A percentile compares a stretch with the other conserved stretches of the same genome.
These are phyloP conservation scores for Ecliptopera silaceata DNA, from an alignment of 2,888 invertebrate genomes.

Conservation along the genomic window DNA sequence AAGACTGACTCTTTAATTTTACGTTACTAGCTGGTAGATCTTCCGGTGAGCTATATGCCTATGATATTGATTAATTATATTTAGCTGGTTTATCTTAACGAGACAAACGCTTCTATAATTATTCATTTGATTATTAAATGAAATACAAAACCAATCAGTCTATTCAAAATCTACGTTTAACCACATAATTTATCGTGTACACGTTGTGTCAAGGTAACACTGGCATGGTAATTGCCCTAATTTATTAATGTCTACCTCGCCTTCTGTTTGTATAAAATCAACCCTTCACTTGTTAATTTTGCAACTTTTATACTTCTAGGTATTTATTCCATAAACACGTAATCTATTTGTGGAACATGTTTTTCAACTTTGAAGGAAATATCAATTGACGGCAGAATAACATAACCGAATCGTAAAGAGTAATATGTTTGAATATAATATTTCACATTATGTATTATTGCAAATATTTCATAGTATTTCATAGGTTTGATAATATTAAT, in stretches of 20 bases:
- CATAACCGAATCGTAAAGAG: background rate
- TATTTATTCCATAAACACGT: constrained; percentile 34
- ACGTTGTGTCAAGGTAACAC: constrained; percentile 56
- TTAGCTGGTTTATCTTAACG: too few relatives aligned
- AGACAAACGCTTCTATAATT: too few relatives aligned
- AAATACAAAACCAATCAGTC: background rate
- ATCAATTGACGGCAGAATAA: background rate
- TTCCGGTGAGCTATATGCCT: too few relatives aligned
- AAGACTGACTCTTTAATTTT: too few relatives aligned
- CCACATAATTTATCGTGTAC: constrained; percentile 35
- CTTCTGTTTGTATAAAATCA: constrained; percentile 47
- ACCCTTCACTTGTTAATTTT: constrained; percentile 51
- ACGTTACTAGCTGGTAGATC: too few relatives aligned
- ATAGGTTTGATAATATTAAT: too few relatives aligned
- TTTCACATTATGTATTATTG: background rate
- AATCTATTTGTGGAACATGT: constrained; percentile 8
- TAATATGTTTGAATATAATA: too few relatives aligned
- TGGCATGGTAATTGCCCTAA: constrained; percentile 64
- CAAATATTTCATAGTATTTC: too few relatives aligned
- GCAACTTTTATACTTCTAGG: constrained; percentile 20
- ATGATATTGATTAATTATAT: too few relatives aligned
- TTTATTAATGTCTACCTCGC: constrained; percentile 59
- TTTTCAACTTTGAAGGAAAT: background rate
- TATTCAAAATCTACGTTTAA: background rate
- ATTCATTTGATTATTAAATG: too few relatives aligned